Base-by-base conservation (phyloP, 1,140 invertebrate genomes). In the Bombus picipes region DNA sequence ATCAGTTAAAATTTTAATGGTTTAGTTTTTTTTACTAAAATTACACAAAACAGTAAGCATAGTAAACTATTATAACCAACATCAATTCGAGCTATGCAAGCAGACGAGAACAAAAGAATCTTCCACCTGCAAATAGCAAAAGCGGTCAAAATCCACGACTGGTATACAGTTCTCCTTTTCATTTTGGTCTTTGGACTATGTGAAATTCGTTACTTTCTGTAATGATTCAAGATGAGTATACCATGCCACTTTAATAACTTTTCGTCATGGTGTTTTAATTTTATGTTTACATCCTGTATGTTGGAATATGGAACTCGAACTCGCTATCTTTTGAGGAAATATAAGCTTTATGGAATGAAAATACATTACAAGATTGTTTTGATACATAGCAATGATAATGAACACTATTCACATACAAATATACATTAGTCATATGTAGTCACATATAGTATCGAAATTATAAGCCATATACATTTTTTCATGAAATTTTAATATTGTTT, bases 141-240 rank as follows among this genome's bases (percentile, higher is more conserved):
- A 41, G 9, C n/a, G 15, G 18, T n/a, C 28, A 34, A 28, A 77
- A 76, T 47, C 25, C 12, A 34, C 8, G 34, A 47, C 5, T 18
- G 18, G 1, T 53, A 47, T 41, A 72, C 75, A 81, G 68, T 43
- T 87, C 79, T 73, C 47, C 10, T 34, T 59, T 59, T 41, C 6
- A 22, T 32, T 66, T 32, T 32, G n/a, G 13, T 62, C 22, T 39
- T 66, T 77, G 34, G 59, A 62, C 82, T 15, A 59, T 34, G 5
- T 65, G 15, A 47, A 74, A 83, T 78, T 80, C 83, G 76, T 88
- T 87, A 65, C 32, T 39, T 62, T 37, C 62, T 70, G 81, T 87
- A 74, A 75, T 65, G 74, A 53, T 25, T 25, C 37, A n/a, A 41
- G 2, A 34, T 5, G 32, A n/a, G 25, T 22, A 32, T 59, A 6